phyloP scores from a whole-genome alignment of 64 coral and sea anemone species.

The Astreopora myriophthalma region DNA sequence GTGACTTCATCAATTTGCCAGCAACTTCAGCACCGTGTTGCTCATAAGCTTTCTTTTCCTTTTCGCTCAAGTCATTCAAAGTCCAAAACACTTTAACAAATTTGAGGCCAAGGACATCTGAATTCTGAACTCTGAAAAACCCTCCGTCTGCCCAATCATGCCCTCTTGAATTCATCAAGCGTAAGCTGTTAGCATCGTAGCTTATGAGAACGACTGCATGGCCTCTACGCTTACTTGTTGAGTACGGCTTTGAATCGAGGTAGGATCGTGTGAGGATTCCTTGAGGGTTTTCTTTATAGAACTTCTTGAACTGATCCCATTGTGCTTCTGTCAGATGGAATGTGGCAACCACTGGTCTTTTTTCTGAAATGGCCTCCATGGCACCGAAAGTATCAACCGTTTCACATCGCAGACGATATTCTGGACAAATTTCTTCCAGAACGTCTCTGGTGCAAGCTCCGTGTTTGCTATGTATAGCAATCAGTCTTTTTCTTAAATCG shows the following conservation, averaged over 20 bases:
- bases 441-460: no score
- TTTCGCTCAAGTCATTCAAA: neutral
- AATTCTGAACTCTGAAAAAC: conserved; percentile 9
- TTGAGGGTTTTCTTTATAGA: neutral
- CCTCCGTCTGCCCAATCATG: no score
- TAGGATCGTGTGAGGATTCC: conserved; percentile 38
- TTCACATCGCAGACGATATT: no score
- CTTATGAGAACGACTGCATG: conserved; percentile 44
- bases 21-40: conserved; percentile 30
- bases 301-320: neutral
- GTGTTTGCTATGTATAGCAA: no score
- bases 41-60: neutral
- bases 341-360: no score
- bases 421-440: no score
- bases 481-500: no score
- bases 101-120: conserved; percentile 38
- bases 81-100: conserved; percentile 53
- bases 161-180: neutral
- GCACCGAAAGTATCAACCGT: no score
- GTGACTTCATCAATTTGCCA: neutral
- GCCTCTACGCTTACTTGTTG: neutral
- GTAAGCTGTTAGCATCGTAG: neutral
- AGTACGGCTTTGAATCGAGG: neutral
- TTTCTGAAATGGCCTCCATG: no score
- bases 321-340: no score